Base-by-base conservation (phyloP, 1,140 invertebrate species). In the Drosophila lowei region DNA sequence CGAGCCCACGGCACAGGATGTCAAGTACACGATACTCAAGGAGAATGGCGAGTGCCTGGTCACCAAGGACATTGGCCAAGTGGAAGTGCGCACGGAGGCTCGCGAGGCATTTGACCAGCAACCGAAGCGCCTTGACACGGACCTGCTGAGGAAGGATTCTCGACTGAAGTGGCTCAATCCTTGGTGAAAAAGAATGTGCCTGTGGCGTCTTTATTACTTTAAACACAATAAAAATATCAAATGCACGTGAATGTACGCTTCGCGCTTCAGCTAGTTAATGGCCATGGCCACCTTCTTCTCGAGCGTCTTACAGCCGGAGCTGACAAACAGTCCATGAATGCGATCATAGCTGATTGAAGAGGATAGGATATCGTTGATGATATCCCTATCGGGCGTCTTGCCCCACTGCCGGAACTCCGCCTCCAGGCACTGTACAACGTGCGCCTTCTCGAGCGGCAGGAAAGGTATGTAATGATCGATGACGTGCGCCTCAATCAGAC, bases 391-490 rank as follows among this genome's bases (percentile, higher is more conserved):
- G 23, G 94, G 93, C 21, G 72, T 1, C 1, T 63, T 61, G 1
- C 79, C 65, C 89, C 93, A 92, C 3, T 92, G 70, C 15, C 50
- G 42, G 71, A 95, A 95, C 74, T 94, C 93, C 18, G 92, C 92
- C 57, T 91, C 56, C 47, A 95, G 93, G 91, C 98, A 99, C 56
- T 93, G 84, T 66, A 93, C 92, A 5, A 99, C 94, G 92, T 99
- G 98, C 6, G 92, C 77, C 89, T 95, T 94, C 92, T 99, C 97
- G 38, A 99, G 90, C 1, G 98, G 98, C 58, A 99, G 86, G 90
- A 99, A 99, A 61, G 98, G 98, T 57, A 99, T 93, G 90, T 96
- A 99, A 86, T 97, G 95, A 92, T 98, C 97, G 58, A 99, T 97
- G 13, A 99, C 92, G 92, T 95, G 95, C 16, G 94, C 94, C 42